Base-by-base conservation (phyloP, 2,888 invertebrate genomes). In the Lissonota sp. region DNA sequence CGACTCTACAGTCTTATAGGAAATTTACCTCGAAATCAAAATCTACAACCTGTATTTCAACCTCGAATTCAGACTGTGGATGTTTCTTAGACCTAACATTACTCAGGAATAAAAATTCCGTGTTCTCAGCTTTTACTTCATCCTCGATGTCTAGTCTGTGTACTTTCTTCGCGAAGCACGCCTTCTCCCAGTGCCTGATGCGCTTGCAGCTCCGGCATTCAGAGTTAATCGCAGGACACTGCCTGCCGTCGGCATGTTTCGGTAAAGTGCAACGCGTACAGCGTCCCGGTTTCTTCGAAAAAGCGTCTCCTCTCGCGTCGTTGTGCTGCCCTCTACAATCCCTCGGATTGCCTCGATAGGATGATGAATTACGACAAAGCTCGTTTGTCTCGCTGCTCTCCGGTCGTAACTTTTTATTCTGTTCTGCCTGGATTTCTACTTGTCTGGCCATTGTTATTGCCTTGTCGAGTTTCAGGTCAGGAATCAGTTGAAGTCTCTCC, bases 401-500 rank as follows among this genome's bases (percentile, higher is more conserved):
- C 60, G 70, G 63, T 7, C 70, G 63, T 2, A 83, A 55, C 5
- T 75, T 46, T n/a, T 80, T 74, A 4, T 12, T 67, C 46, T 84
- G 70, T 46, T 84, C 83, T 1, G 46, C 53, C 14, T 82, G 69
- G 4, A 46, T 40, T 66, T 86, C 85, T 4, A 83, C 84, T 77
- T 85, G 83, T 5, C 83, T 64, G n/a, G 73, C 81, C 26, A 81
- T 77, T 42, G 76, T 66, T 5, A 86, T 63, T 42, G 81, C 85
- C 12, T 83, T 53, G 53, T 83, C 81, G 51, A 87, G 67, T 0
- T 83, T 84, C 7, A 86, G 63, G 63, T 84, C 82, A 7, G 78
- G 39, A 7, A 53, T 69, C 6, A 85, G 51, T 53, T 87, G 86
- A 6, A 89, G 75, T 14, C 76, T 77, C 73, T 88, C 86, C 6